Evolutionary conservation across 2,888 invertebrate genomes (phyloP), one percentile per base, ranked within the genome.

Genomic region (Ceramica pisi): DNA sequence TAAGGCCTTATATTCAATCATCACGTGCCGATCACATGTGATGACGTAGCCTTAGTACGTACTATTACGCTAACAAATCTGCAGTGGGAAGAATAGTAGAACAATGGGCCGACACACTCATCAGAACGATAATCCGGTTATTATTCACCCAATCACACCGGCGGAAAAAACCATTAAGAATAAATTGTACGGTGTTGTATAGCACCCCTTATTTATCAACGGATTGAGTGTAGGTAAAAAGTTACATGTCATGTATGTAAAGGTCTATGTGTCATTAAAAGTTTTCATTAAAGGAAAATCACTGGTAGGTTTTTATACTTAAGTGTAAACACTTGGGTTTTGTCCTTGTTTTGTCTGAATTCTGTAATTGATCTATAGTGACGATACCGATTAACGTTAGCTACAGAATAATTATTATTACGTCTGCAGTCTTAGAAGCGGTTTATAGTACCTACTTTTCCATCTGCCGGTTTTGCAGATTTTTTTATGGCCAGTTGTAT

Each of bases 31-130:
- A 41, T 75, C 61, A 79, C 69, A 67, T 74, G 66, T 68, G 66
- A 64, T 69, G 71, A 69, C 71, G 71, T 71, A 53, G 8, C 19
- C 26, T 10, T 53, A 44, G 59, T 68, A 63, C 51, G 12, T 65
- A 69, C 68, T 48, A 51, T 48, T 63, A 63, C 50, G 55, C 55
- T 59, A 75, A 70, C 68, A 68, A 75, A 76, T 76, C 53, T 80
- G 57, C 59, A 61, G 67, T 75, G 80, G 67, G 73, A 67, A 80
- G 67, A 61, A 65, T 67, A 56, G 75, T 65, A 78, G 83, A 86
- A 86, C 86, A 86, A 86, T 86, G 68, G 81, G 31, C 64, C 21
- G 60, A 64, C 67, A 73, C 62, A 76, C 57, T 82, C 78, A 78
- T 72, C 77, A 76, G 41, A 74, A 57, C 68, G 51, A 76, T 78